A percentile compares a stretch with the other conserved stretches of the same genome.
phyloP scores from a whole-genome alignment of 2,797 vertebrate species.

The Hapalemur alaotrensis region DNA sequence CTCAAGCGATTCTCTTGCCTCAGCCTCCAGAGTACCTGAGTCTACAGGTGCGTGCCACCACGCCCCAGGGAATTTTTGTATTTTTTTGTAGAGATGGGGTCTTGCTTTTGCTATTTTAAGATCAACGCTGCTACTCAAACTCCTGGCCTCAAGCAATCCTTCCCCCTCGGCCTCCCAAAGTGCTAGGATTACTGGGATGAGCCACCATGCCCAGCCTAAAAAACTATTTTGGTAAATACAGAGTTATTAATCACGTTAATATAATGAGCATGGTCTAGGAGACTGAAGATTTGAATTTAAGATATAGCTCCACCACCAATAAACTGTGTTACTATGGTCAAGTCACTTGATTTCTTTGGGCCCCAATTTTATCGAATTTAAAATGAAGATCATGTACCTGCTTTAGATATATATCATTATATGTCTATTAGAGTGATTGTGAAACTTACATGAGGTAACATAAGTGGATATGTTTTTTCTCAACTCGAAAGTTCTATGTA shows the following conservation, averaged over 20 bases:
- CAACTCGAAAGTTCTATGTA: neutral
- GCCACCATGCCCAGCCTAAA: neutral
- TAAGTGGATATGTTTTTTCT: neutral
- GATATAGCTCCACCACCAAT: neutral
- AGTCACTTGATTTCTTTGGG: neutral
- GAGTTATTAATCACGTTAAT: neutral
- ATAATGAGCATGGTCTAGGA: neutral
- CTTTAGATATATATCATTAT: neutral
- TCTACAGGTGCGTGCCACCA: neutral
- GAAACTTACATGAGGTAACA: neutral
- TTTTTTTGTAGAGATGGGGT: neutral
- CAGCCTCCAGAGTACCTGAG: neutral
- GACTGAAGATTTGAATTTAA: neutral
- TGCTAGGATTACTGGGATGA: too few relatives aligned
- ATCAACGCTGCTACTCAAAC: too few relatives aligned
- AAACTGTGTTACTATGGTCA: neutral
- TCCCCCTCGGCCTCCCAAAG: too few relatives aligned
- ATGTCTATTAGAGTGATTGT: neutral
- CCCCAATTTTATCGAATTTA: constrained; percentile 2
- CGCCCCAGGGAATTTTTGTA: neutral
- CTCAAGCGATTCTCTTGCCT: neutral
- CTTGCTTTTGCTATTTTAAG: too few relatives aligned
- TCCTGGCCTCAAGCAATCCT: too few relatives aligned
- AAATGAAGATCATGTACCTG: neutral
- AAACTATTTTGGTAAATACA: neutral